A percentile compares a stretch with the other conserved stretches of the same genome.
phyloP scores from a whole-genome alignment of 2,797 vertebrate genomes.

The Pangasius sanitwongsei region DNA sequence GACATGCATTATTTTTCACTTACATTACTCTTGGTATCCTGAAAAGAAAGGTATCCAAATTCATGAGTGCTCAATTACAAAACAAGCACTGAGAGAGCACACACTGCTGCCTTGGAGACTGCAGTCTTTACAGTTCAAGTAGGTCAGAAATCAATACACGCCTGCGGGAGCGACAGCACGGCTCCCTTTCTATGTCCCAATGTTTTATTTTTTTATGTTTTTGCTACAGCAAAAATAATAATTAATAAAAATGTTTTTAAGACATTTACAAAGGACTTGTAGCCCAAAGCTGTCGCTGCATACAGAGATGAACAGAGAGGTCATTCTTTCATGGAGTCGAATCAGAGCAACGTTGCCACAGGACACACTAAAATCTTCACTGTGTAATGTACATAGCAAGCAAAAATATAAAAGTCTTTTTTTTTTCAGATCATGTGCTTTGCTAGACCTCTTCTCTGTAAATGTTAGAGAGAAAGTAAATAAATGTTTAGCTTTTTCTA shows the following conservation, averaged over 20 bases:
- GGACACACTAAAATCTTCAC: background rate
- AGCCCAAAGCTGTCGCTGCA: background rate
- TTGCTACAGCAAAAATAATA: slow-evolving; percentile 69
- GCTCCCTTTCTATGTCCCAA: slow-evolving; percentile 51
- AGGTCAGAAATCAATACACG: slow-evolving; percentile 71
- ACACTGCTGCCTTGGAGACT: slow-evolving; percentile 38
- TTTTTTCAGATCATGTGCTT: background rate
- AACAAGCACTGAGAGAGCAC: slow-evolving; percentile 42
- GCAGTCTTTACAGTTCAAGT: slow-evolving; percentile 65
- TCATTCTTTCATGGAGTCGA: background rate
- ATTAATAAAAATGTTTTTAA: slow-evolving; percentile 43
- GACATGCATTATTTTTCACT: background rate
- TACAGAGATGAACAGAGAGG: slow-evolving; percentile 11
- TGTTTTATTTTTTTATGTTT: slow-evolving; percentile 48
- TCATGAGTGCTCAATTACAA: slow-evolving; percentile 5
- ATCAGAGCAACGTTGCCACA: background rate
- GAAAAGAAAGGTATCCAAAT: background rate
- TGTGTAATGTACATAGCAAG: background rate
- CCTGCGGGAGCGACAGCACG: slow-evolving; percentile 61
- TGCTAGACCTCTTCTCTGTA: background rate
- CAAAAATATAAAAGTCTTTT: background rate
- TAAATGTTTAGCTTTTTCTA: background rate
- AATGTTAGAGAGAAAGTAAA: background rate
- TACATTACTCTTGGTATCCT: background rate
- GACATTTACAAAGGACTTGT: background rate